These are phyloP conservation scores for Oncorhynchus keta DNA, from an alignment of 2,113 vertebrate genomes.

Conservation along the genomic window DNA sequence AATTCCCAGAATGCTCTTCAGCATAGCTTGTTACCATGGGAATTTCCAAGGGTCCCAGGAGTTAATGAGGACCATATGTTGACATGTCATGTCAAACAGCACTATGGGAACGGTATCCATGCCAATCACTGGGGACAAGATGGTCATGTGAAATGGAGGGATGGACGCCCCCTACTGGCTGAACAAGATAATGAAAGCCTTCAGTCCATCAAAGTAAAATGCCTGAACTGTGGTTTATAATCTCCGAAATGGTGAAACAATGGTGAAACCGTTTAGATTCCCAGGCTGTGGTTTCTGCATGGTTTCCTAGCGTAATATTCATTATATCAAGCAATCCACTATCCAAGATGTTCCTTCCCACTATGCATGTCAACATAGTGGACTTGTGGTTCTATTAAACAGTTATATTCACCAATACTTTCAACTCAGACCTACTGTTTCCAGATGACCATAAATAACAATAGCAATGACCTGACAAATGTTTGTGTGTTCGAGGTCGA, in stretches of 20 bases:
- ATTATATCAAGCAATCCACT: too few relatives aligned
- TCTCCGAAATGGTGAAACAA: too few relatives aligned
- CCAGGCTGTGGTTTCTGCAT: too few relatives aligned
- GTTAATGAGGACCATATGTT: background rate
- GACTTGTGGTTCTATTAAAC: too few relatives aligned
- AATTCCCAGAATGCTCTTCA: background rate
- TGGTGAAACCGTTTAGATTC: too few relatives aligned
- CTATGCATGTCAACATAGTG: background rate
- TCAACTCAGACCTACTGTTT: background rate
- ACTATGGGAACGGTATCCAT: background rate
- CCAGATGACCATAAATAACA: background rate
- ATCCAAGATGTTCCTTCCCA: too few relatives aligned
- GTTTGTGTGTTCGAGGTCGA: background rate
- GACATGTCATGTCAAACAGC: background rate
- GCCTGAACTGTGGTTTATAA: too few relatives aligned
- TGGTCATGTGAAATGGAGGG: conserved; percentile 21
- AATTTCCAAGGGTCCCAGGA: background rate
- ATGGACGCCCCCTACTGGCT: conserved; percentile 65
- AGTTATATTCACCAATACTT: too few relatives aligned
- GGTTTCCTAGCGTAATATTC: too few relatives aligned
- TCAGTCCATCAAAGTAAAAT: too few relatives aligned
- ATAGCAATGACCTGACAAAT: background rate
- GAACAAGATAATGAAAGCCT: conserved; percentile 13
- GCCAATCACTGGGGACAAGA: background rate
- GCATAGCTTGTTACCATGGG: background rate